Base-by-base conservation (phyloP, 2,113 vertebrate genomes). In the Microtus oregoni region DNA sequence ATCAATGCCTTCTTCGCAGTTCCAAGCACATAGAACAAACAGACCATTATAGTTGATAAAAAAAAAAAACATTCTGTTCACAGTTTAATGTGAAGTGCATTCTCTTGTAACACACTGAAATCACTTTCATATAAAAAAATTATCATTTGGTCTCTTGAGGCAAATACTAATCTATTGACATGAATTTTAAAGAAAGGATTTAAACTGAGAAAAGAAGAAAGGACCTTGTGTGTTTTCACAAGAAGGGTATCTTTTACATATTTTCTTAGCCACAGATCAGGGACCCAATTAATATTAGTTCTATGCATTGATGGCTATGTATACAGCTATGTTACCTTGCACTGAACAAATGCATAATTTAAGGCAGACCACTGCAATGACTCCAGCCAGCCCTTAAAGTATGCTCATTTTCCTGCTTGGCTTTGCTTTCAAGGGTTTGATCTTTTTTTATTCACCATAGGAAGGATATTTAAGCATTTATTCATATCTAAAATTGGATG, bases 91-190 rank as follows among this genome's bases (percentile, higher is more conserved):
- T 58, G 76, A 96, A 94, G 22, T 94, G 9, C 32, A 68, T 87
- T 93, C 61, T 96, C 5, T 14, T 72, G 50, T 94, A 96, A 85
- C 41, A 85, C 67, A 96, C 68, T 92, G 75, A 72, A 96, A 94
- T 95, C 2, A 10, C 35, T 86, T 65, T 0, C 52, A 86, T 90
- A 91, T 68, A 92, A 95, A 94, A 94, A 96, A 90, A 89, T 35
- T 89, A 50, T 68, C 67, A 85, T 85, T 38, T 55, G 55, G 12
- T 83, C n/a, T 94, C 41, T 94, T 78, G 86, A 94, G 38, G 35
- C 20, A 88, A 92, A 86, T 75, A 32, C 44, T 86, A 7, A 78
- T 15, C 38, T 47, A 86, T 63, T 92, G 35, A 83, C 13, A 58
- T 89, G 68, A 86, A 94, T 86, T 90, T 81, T 90, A 89, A 88